A percentile compares a stretch with the other conserved stretches of the same genome.
Evolutionary conservation across 2,797 vertebrate species (phyloP).

Genomic region (Linurgus olivaceus): DNA sequence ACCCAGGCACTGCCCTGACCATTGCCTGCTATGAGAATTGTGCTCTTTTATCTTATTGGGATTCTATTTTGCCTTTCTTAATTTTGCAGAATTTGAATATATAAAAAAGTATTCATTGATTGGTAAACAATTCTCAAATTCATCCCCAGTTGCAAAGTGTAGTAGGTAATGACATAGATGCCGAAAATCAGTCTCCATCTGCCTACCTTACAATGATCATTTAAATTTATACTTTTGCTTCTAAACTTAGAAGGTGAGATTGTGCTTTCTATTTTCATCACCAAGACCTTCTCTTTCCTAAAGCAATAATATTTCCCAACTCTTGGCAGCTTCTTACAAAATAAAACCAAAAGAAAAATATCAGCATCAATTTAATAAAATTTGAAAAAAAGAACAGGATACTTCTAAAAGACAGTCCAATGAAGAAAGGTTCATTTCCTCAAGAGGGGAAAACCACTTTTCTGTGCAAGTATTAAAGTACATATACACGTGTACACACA

Average conservation of each 20-base stretch:
- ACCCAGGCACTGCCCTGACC: not conserved
- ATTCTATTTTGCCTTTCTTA: not conserved
- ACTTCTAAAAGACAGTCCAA: not conserved
- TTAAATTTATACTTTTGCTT: not conserved
- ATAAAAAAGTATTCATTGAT: not conserved
- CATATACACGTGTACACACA: accelerated
- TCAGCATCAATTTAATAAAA: not conserved
- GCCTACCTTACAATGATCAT: not conserved
- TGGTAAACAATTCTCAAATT: not conserved
- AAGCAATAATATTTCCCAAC: not conserved
- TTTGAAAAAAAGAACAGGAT: not conserved
- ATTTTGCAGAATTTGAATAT: not conserved
- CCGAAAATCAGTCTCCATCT: not conserved
- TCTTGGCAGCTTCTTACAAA: not conserved
- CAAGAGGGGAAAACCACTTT: not conserved
- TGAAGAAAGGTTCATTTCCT: not conserved
- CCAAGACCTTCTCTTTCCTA: not conserved
- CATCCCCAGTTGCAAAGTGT: not conserved
- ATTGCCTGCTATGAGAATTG: not conserved
- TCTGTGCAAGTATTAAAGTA: not conserved
- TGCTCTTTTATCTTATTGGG: not conserved
- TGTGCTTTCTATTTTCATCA: not conserved
- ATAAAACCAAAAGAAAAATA: not conserved
- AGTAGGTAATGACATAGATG: not conserved
- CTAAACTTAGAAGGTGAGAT: not conserved